Conservation (phyloP, 2,113 vertebrate genomes). For the Cygnus atratus region DNA sequence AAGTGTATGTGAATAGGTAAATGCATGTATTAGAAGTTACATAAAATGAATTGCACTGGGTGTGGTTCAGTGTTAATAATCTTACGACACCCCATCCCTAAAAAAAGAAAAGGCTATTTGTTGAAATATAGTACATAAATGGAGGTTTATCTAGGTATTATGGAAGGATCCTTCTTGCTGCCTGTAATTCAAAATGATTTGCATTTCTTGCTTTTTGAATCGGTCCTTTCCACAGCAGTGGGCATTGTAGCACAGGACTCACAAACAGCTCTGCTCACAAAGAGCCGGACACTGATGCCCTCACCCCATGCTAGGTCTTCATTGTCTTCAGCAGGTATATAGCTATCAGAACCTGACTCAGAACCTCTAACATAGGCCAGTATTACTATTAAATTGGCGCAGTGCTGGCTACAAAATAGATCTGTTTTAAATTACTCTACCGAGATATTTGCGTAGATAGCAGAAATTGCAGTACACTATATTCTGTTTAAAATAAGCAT, state of each 20-base stretch:
- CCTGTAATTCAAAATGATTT: not conserved
- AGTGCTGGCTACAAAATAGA: not conserved
- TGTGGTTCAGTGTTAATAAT: not conserved
- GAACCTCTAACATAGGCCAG: not conserved
- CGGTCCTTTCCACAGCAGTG: not conserved
- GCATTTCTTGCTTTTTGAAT: not conserved
- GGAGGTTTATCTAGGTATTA: not conserved
- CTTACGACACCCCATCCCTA: not conserved
- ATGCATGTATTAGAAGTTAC: not conserved
- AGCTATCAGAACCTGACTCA: not conserved
- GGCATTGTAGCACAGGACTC: not conserved
- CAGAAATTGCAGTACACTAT: not conserved
- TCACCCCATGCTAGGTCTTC: not conserved
- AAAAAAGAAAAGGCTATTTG: not conserved
- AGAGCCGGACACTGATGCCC: not conserved
- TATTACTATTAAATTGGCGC: not conserved
- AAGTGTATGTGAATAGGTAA: not conserved
- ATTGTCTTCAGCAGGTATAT: not conserved
- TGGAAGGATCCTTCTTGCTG: constrained; percentile 11
- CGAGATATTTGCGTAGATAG: constrained; percentile 10
- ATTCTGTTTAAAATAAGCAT: not conserved
- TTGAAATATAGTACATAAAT: not conserved
- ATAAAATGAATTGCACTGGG: not conserved
- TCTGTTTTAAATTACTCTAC: not conserved
- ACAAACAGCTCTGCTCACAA: not conserved